Evolutionary conservation across 2,113 vertebrate species (phyloP), one percentile per base, ranked within the genome.

Genomic region (Mungos mungo): DNA sequence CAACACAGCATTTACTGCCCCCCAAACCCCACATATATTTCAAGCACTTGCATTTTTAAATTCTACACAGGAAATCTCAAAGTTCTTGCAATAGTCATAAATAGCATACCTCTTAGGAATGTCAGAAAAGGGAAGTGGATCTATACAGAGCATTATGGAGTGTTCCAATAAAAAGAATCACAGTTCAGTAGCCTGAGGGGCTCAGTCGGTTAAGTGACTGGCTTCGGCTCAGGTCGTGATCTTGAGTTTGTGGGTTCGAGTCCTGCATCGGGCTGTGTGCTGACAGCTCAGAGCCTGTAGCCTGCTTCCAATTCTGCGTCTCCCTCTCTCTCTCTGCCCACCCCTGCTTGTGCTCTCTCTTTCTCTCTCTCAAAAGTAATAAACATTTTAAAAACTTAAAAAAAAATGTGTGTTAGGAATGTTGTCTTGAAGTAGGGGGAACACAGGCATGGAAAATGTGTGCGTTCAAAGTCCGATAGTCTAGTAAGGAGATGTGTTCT

Each of bases 401-500:
- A 54, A 54, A 18, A 16, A 54, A 54, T 5, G 3, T 63, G 14
- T 8, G 1, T 94, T 31, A 63, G 31, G 25, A 7, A 3, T 25
- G 16, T 38, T 35, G 27, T 9, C 7, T 8, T 0, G 0, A 50
- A 41, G 38, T 15, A 29, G 14, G 4, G 8, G 25, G 13, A 80
- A 60, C n/a, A 11, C 13, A 10, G 45, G 35, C 0, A n/a, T 50
- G 35, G 5, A 68, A 15, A 38, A 2, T 7, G 41, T 21, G 66
- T 4, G 3, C 3, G 9, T 45, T n/a, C 31, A 19, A 54, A 47
- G 6, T 11, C 45, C 19, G 23, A 6, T 35, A 38, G 33, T 35
- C 25, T 1, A 31, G 5, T 21, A 15, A 15, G 8, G 1, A 3
- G 3, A 0, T 25, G 3, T 18, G 35, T 76, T n/a, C 16, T 29